Percentiles rank a stretch among this genome's conserved stretches.
Conservation (phyloP, 2,888 invertebrate genomes). For the Hedychridium roseum region DNA sequence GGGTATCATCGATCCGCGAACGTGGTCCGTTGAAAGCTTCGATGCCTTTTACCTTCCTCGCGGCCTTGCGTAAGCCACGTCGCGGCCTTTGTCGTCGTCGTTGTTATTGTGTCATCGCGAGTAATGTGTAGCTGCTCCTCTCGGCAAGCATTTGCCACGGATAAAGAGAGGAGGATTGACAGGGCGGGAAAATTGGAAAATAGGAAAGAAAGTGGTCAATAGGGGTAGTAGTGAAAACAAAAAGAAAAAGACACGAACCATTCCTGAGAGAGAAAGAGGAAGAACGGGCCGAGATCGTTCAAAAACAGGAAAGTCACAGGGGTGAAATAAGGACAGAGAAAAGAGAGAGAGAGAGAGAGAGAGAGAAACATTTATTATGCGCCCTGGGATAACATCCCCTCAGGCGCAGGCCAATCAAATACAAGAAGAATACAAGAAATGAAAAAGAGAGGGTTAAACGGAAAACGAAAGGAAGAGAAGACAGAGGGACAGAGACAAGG, state of each 20-base stretch:
- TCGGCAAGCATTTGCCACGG: not conserved
- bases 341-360: not conserved
- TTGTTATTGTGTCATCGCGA: slow-evolving; percentile 44
- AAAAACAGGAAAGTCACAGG: too few relatives aligned
- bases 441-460: not conserved
- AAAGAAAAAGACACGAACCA: too few relatives aligned
- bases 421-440: not conserved
- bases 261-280: too few relatives aligned
- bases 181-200: not conserved
- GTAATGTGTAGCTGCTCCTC: slow-evolving; percentile 30
- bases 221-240: too few relatives aligned
- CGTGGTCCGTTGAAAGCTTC: not conserved
- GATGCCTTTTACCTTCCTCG: slow-evolving; percentile 36
- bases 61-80: slow-evolving; percentile 38
- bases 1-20: not conserved
- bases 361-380: slow-evolving; percentile 1
- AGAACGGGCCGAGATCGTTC: too few relatives aligned
- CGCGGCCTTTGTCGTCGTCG: slow-evolving; percentile 37
- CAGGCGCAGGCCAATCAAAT: too few relatives aligned
- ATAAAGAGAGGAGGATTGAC: not conserved
- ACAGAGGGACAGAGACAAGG: not conserved
- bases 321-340: not conserved
- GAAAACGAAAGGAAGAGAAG: not conserved
- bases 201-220: not conserved
- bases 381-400: too few relatives aligned